Percentiles rank a stretch among this genome's conserved stretches.
These are phyloP conservation scores for Sparus aurata DNA, from an alignment of 2,797 vertebrate species.

Conservation along the genomic window DNA sequence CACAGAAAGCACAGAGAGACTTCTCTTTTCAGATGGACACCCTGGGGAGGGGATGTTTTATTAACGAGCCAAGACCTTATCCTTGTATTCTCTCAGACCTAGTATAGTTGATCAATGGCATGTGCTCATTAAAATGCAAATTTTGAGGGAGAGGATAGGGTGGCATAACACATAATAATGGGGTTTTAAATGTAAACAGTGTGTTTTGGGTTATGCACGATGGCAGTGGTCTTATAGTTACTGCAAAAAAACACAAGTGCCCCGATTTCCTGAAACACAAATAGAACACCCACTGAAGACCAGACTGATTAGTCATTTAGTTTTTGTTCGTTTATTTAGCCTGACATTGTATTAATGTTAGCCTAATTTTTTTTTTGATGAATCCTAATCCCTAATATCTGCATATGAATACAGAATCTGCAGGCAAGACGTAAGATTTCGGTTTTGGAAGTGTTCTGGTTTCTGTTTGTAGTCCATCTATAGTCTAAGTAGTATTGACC, in stretches of 20 bases:
- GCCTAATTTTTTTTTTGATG: no score
- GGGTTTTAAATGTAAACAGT: not conserved
- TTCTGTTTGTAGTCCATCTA: no score
- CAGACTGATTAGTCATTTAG: not conserved
- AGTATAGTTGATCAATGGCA: not conserved
- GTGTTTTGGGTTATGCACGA: not conserved
- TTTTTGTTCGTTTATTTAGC: not conserved
- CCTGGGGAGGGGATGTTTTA: conserved; percentile 12
- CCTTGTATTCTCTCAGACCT: not conserved
- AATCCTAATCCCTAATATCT: no score
- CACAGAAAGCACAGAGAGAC: conserved; percentile 29
- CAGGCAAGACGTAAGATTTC: no score
- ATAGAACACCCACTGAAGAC: not conserved
- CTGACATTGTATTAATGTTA: not conserved
- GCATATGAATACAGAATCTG: no score
- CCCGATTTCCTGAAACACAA: not conserved
- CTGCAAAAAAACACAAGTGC: not conserved
- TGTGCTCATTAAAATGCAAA: not conserved
- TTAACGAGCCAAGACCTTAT: conserved; percentile 12
- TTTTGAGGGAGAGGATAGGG: not conserved
- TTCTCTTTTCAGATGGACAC: conserved; percentile 26
- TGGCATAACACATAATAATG: not conserved
- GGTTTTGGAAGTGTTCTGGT: no score
- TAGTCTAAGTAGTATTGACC: no score
- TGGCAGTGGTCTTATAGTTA: not conserved